These are phyloP conservation scores for Columba livia DNA, from an alignment of 2,113 vertebrate genomes.

Conservation along the genomic window DNA sequence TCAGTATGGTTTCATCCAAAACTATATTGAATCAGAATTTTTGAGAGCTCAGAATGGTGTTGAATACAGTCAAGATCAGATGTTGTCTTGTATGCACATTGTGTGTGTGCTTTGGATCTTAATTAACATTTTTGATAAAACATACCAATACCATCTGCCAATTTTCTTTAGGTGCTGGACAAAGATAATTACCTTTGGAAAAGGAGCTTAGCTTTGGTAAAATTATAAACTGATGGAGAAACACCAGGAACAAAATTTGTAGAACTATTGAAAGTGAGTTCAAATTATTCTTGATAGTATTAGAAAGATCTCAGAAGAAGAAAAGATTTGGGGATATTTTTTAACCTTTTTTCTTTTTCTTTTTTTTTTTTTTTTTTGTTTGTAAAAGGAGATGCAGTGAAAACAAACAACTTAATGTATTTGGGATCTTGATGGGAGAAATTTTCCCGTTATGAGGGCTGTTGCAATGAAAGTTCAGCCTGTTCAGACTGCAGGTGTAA, in stretches of 20 bases:
- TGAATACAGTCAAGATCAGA: not conserved
- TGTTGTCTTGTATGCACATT: not conserved
- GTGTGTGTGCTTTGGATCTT: not conserved
- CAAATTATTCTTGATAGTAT: not conserved
- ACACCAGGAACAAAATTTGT: not conserved
- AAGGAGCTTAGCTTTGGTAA: not conserved
- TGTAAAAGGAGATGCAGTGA: not conserved
- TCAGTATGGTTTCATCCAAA: not conserved
- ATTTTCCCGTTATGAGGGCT: not conserved
- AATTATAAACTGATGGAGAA: not conserved
- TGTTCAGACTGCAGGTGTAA: not conserved
- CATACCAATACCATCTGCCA: not conserved
- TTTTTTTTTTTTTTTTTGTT: not conserved
- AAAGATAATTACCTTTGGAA: not conserved
- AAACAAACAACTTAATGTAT: not conserved
- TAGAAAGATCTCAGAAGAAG: not conserved
- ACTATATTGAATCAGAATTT: not conserved
- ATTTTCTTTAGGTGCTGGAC: not conserved
- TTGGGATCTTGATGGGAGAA: not conserved
- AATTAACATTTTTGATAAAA: not conserved
- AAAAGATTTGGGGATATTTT: not conserved
- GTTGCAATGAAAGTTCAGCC: not conserved
- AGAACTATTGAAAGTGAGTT: not conserved
- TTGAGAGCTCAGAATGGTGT: not conserved
- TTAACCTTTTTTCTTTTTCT: not conserved